Conservation (phyloP, 2,797 vertebrate genomes). For the Danio kyathit region DNA sequence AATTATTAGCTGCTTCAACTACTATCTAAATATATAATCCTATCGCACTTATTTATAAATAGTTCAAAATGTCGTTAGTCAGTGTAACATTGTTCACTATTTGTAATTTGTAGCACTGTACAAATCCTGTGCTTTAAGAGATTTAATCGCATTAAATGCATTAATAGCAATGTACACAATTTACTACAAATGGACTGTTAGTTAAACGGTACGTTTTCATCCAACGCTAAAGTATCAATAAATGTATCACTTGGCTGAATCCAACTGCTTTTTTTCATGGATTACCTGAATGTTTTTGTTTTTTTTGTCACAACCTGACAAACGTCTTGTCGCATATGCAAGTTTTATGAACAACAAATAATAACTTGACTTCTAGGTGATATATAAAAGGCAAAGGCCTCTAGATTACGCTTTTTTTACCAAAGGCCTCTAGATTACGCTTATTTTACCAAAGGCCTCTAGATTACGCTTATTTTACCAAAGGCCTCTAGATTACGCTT, state of each 20-base stretch:
- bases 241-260: neutral
- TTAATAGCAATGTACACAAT: neutral
- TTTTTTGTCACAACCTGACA: too few relatives aligned
- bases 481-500: too few relatives aligned
- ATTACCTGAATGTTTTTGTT: too few relatives aligned
- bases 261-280: too few relatives aligned
- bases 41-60: neutral
- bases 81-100: neutral
- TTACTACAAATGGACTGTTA: neutral
- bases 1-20: slow-evolving; percentile 1
- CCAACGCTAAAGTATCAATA: slow-evolving; percentile 16
- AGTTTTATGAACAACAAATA: too few relatives aligned
- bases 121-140: neutral
- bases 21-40: neutral
- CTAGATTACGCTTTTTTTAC: too few relatives aligned
- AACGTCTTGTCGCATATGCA: too few relatives aligned
- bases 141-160: neutral
- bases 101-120: neutral
- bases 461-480: too few relatives aligned
- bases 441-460: too few relatives aligned
- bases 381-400: too few relatives aligned
- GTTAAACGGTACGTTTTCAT: neutral
- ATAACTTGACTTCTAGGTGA: too few relatives aligned
- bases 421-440: too few relatives aligned
- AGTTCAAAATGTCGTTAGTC: neutral